These are phyloP conservation scores for Diabrotica undecimpunctata DNA, from an alignment of 1,140 invertebrate genomes.

Conservation along the genomic window DNA sequence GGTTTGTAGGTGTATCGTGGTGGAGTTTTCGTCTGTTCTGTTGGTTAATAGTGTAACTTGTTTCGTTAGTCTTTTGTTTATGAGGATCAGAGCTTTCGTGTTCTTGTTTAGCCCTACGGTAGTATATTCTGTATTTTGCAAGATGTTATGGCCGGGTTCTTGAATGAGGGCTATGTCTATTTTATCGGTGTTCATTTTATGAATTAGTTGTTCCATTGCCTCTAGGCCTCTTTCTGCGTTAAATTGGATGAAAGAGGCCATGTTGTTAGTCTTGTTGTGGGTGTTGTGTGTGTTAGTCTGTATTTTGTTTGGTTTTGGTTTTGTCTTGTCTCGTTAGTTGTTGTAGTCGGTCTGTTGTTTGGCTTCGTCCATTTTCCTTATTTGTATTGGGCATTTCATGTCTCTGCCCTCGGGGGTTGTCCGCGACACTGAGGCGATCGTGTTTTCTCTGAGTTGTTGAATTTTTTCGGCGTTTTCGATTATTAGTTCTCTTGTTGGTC, in stretches of 20 bases:
- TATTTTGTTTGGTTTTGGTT: neutral
- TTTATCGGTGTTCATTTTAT: neutral
- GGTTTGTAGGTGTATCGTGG: neutral
- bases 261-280: neutral
- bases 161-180: neutral
- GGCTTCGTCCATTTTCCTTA: neutral
- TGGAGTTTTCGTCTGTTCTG: neutral
- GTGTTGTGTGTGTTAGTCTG: no score
- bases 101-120: neutral
- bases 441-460: no score
- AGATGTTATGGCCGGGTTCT: neutral
- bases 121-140: neutral
- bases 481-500: no score
- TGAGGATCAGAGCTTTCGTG: neutral
- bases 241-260: neutral
- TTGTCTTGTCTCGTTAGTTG: neutral
- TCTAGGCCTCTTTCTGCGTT: conserved; percentile 3
- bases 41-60: neutral
- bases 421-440: no score
- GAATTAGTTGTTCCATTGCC: neutral
- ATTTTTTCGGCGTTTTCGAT: no score
- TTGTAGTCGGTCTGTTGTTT: neutral
- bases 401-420: no score
- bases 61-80: neutral
- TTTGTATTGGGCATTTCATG: neutral